phyloP scores from a whole-genome alignment of 1,140 invertebrate species.

The Eriosoma lanigerum region DNA sequence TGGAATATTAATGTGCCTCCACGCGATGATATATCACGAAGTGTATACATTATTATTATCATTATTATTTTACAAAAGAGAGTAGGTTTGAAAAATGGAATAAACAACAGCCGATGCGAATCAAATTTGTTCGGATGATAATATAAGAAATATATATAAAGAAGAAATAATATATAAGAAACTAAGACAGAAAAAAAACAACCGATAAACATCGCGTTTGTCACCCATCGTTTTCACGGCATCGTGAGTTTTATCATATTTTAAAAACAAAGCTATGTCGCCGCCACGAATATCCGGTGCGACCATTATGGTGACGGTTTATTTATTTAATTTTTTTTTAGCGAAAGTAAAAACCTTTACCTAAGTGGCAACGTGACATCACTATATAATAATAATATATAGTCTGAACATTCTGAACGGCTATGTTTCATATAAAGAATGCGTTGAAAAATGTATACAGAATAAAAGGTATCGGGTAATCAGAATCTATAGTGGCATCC shows the following conservation, averaged over 20 bases:
- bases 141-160: too few relatives aligned
- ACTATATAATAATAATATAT: too few relatives aligned
- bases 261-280: not conserved
- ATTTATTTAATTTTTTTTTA: constrained; percentile 4
- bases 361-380: not conserved
- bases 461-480: too few relatives aligned
- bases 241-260: constrained; percentile 13
- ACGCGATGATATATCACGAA: not conserved
- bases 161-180: too few relatives aligned
- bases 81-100: constrained; percentile 27
- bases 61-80: not conserved
- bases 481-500: too few relatives aligned
- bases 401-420: too few relatives aligned
- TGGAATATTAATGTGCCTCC: not conserved
- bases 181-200: not conserved
- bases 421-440: too few relatives aligned
- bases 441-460: too few relatives aligned
- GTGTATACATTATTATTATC: not conserved
- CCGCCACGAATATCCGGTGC: constrained; percentile 23
- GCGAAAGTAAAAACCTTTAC: not conserved
- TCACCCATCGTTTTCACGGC: constrained; percentile 24
- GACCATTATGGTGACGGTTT: constrained; percentile 9
- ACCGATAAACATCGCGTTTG: constrained; percentile 5
- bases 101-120: constrained; percentile 35
- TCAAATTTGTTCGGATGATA: constrained; percentile 21